Base-by-base conservation (phyloP, 2,113 vertebrate genomes). In the Tachuris rubrigastra region DNA sequence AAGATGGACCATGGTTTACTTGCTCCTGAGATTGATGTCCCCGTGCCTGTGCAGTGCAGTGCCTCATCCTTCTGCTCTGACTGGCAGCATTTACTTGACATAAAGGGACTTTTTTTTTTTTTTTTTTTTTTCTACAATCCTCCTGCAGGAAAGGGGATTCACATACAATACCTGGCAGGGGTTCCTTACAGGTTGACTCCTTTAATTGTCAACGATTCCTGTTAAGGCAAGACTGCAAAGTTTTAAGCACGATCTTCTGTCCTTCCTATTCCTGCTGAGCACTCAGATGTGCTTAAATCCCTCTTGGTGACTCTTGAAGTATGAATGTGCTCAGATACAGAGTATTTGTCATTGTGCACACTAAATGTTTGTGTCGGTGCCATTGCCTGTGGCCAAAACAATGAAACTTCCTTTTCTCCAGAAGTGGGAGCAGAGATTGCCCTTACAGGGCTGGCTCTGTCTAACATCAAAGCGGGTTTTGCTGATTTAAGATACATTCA, bases 381-480 rank as follows among this genome's bases (percentile, higher is more conserved):
- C 90, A 84, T 90, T 5, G 72, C 90, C 88, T 27, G 44, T 46
- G 92, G 92, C 73, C 68, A 84, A 75, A 96, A 72, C 88, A 90
- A 67, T 14, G 59, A 65, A 58, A 77, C 49, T 55, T 89, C 44
- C 83, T 62, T 69, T 62, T 53, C 55, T 71, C 30, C 73, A 72
- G 53, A 27, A 84, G 62, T 9, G 66, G 41, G 52, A 83, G 53
- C 75, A 84, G 90, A 74, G 63, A 59, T 46, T 63, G 74, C 67
- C 67, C 71, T 68, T 47, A 49, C 65, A 78, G 42, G 79, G 71
- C 81, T 42, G 6, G 7, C 46, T 77, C 59, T 79, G 86, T 15
- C 44, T 52, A 5, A 63, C 27, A 50, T 58, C 78, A 59, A 31
- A 83, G 59, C 0, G 1, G 25, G 17, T 35, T 76, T 49, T 24